Evolutionary conservation across 2,888 invertebrate genomes (phyloP), one percentile per base, ranked within the genome.

Genomic region (Leptinotarsa peninsularis): DNA sequence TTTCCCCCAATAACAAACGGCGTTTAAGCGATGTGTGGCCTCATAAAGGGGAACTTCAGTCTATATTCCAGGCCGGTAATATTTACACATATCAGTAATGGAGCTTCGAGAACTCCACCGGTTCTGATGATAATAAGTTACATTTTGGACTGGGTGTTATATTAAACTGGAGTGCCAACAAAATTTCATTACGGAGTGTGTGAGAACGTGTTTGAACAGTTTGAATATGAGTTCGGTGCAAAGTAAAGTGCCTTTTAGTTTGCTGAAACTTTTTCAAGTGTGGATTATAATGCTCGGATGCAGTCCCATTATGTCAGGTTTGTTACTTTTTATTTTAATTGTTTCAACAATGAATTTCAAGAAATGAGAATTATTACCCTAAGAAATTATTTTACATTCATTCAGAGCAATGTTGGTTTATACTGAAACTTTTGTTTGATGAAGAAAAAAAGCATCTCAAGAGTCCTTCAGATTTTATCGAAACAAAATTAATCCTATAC

Each of bases 221-320:
- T 79, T 80, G 76, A 81, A 79, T 79, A 82, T 82, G 81, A 79
- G 80, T 80, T 80, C 60, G 69, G 78, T 74, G 67, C 71, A 60
- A 70, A 67, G 77, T 67, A 79, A 80, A 80, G 76, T 82, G 76
- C 76, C 78, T 75, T 81, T 82, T 58, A 78, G 77, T 80, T 78
- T 82, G 75, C 75, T 76, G 52, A 83, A 81, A 81, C 79, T 83
- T 78, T 78, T 82, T 63, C 82, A 81, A 80, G 78, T 82, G 80
- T 83, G 82, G 82, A 80, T 81, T 73, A 76, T 84, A 67, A 70
- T 83, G 74, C 67, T 81, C 56, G 74, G 79, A 75, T 77, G 80
- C 60, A 80, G 77, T 73, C 83, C 83, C 18, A 74, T 76, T 15
- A 78, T 81, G 80, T 79, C 83, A 83, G 84, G 84, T 83, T 76